These are phyloP conservation scores for Drosophila kepulauana DNA, from an alignment of 1,140 invertebrate genomes.

Conservation along the genomic window DNA sequence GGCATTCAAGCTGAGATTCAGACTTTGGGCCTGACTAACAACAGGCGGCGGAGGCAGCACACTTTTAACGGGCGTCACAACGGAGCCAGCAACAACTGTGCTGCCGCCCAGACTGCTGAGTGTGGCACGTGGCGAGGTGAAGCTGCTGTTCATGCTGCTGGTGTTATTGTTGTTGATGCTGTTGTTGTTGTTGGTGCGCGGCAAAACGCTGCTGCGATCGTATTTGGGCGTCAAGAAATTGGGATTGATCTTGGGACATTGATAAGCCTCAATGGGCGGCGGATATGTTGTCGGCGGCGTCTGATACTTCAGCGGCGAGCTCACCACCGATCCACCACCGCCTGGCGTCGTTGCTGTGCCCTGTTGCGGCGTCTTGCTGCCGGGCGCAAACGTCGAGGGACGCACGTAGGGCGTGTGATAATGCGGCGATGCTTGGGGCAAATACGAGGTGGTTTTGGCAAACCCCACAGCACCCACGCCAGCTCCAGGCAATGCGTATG, in stretches of 20 bases:
- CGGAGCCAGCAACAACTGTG: slow-evolving; percentile 20
- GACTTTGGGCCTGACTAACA: slow-evolving; percentile 47
- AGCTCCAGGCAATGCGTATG: slow-evolving; percentile 69
- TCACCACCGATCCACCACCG: too few species aligned
- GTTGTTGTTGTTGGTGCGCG: slow-evolving; percentile 51
- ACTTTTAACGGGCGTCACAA: slow-evolving; percentile 27
- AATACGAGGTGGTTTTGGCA: slow-evolving; percentile 70
- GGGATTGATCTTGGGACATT: slow-evolving; percentile 83
- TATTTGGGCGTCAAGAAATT: slow-evolving; percentile 83
- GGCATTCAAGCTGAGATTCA: slow-evolving; percentile 52
- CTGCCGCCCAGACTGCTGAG: slow-evolving; percentile 13
- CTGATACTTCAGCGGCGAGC: slow-evolving; percentile 75
- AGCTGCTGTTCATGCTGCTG: slow-evolving; percentile 9
- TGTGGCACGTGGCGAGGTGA: slow-evolving; percentile 1
- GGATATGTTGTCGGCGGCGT: slow-evolving; percentile 81
- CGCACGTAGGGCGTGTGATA: slow-evolving; percentile 68
- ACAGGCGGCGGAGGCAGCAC: slow-evolving; percentile 37
- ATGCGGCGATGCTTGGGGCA: slow-evolving; percentile 78
- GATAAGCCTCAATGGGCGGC: slow-evolving; percentile 82
- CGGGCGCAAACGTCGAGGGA: slow-evolving; percentile 61
- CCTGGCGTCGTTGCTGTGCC: slow-evolving; percentile 6
- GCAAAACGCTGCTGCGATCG: slow-evolving; percentile 62
- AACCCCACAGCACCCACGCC: slow-evolving; percentile 43
- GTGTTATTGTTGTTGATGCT: slow-evolving; percentile 23
- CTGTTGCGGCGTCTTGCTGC: slow-evolving; percentile 58